Conservation (phyloP, 1,140 invertebrate genomes). For the Brachionus rotundiformis region DNA sequence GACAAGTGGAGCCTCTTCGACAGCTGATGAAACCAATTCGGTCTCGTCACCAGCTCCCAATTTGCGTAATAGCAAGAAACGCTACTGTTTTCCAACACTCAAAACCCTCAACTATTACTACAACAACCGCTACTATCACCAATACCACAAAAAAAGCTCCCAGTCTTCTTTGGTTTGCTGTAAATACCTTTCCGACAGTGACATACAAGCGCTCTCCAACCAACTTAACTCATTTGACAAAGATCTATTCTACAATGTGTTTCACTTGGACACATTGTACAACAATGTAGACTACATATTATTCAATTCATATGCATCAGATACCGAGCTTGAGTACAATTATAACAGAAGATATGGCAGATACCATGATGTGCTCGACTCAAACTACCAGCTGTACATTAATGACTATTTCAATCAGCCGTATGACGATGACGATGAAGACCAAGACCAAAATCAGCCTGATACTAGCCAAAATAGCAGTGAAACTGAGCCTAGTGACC, state of each 20-base stretch:
- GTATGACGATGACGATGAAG: conserved; percentile 39
- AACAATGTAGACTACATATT: conserved; percentile 50
- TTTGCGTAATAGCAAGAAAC: neutral
- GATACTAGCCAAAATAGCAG: neutral
- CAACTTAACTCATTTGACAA: conserved; percentile 31
- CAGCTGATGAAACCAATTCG: neutral
- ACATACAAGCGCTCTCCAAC: conserved; percentile 25
- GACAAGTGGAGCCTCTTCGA: neutral
- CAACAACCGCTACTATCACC: conserved; percentile 47
- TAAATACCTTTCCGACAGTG: conserved; percentile 48
- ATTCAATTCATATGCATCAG: conserved; percentile 44
- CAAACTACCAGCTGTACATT: conserved; percentile 50
- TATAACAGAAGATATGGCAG: conserved; percentile 21
- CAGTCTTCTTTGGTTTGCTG: conserved; percentile 2
- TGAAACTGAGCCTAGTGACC: neutral
- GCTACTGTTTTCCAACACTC: conserved; percentile 45
- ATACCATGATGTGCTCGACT: conserved; percentile 11
- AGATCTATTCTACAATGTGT: conserved; percentile 42
- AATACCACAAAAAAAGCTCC: neutral
- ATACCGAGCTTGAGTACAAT: conserved; percentile 45
- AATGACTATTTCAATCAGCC: conserved; percentile 51
- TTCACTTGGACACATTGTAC: conserved; percentile 45
- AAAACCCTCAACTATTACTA: conserved; percentile 42
- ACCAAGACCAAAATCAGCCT: neutral
- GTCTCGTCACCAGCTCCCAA: neutral